Evolutionary conservation across 2,888 invertebrate genomes (phyloP).

Genomic region (Norana najaformis): DNA sequence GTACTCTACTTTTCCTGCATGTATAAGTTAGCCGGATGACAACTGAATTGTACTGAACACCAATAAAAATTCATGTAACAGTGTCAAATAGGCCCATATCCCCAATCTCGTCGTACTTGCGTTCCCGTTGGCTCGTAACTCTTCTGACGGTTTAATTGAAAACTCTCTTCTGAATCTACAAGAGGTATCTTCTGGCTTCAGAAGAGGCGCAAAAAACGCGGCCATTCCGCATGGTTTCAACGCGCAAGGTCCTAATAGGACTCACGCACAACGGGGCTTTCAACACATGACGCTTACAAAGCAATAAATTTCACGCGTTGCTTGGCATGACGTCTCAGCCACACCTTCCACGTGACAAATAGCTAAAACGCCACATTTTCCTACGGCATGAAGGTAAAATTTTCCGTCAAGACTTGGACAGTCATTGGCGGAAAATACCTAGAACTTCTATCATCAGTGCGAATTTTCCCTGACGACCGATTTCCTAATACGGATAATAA

Average conservation of each 20-base stretch:
- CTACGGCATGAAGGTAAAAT: no score
- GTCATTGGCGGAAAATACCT: no score
- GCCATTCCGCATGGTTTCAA: background rate
- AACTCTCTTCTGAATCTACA: background rate
- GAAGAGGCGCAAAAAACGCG: background rate
- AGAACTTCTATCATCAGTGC: background rate
- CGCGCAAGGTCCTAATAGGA: background rate
- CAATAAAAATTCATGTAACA: no score
- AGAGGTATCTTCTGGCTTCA: background rate
- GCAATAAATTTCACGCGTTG: background rate
- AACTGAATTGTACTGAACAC: no score
- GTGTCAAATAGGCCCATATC: no score
- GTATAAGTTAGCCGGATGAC: no score
- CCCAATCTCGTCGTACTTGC: no score
- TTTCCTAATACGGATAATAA: no score
- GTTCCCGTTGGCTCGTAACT: no score
- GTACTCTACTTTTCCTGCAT: no score
- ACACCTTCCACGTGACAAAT: background rate
- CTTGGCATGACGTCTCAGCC: background rate
- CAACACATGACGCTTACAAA: background rate
- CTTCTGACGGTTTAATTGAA: background rate
- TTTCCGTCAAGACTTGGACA: no score
- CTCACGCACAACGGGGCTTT: background rate
- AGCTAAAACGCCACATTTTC: background rate
- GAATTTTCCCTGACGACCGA: background rate